These are phyloP conservation scores for Shargacucullia verbasci DNA, from an alignment of 2,888 invertebrate species.

Conservation along the genomic window DNA sequence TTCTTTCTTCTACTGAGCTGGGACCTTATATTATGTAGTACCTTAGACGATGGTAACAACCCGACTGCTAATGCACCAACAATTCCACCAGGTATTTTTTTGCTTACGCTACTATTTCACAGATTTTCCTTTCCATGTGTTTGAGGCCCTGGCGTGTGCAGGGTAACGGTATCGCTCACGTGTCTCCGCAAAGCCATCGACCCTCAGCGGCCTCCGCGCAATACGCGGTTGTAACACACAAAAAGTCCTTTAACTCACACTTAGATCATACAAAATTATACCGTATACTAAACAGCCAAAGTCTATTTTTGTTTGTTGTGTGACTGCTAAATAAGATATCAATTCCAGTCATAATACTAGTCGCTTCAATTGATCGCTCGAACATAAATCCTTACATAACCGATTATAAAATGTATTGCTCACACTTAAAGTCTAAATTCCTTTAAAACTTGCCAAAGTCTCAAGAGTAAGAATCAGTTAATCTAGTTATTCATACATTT, in stretches of 20 bases:
- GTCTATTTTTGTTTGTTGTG: conserved; percentile 14
- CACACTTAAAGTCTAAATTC: conserved; percentile 50
- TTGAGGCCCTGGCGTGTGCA: conserved; percentile 78
- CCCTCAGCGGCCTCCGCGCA: conserved; percentile 87
- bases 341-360: conserved; percentile 48
- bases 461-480: conserved; percentile 50
- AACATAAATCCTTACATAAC: conserved; percentile 59
- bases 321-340: conserved; percentile 25
- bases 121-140: conserved; percentile 83
- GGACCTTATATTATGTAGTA: no score
- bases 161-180: conserved; percentile 86
- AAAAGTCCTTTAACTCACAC: conserved; percentile 24
- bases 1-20: no score
- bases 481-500: conserved; percentile 58
- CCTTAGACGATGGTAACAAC: no score
- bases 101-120: conserved; percentile 73
- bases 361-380: conserved; percentile 70
- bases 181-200: conserved; percentile 86
- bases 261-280: conserved; percentile 16
- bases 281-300: not conserved
- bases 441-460: conserved; percentile 32
- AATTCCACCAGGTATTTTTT: conserved; percentile 24
- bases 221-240: conserved; percentile 59
- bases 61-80: not conserved
- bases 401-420: conserved; percentile 61